Conservation (phyloP, 2,888 invertebrate species). For the Trypoxylon attenuatum region DNA sequence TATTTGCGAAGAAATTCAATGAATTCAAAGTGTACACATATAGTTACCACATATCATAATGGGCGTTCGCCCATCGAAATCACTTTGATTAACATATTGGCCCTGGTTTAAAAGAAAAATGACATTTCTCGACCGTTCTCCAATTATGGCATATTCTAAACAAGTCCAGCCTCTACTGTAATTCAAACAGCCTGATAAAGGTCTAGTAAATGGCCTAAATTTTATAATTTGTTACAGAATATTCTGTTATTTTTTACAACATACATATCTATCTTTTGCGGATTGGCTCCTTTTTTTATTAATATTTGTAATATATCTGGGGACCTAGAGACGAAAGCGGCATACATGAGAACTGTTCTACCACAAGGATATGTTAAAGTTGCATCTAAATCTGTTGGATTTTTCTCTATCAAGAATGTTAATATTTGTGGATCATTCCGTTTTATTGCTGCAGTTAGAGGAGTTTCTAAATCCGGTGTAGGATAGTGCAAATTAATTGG, state of each 20-base stretch:
- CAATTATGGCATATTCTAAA: slow-evolving; percentile 53
- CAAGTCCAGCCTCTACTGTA: slow-evolving; percentile 55
- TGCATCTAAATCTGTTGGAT: slow-evolving; percentile 37
- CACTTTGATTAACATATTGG: slow-evolving; percentile 29
- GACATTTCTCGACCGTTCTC: slow-evolving; percentile 45
- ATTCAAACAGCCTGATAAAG: too few species aligned
- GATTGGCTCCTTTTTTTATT: slow-evolving; percentile 49
- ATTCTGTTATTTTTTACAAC: too few species aligned
- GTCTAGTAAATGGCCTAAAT: too few species aligned
- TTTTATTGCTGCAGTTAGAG: slow-evolving; percentile 49
- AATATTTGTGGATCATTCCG: slow-evolving; percentile 50
- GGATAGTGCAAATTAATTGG: slow-evolving; percentile 54
- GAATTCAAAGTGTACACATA: neutral
- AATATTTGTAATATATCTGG: slow-evolving; percentile 47
- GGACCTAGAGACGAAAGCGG: slow-evolving; percentile 41
- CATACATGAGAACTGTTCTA: slow-evolving; percentile 57
- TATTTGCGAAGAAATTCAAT: neutral
- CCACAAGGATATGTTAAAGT: slow-evolving; percentile 47
- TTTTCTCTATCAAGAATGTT: slow-evolving; percentile 43
- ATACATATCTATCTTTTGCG: slow-evolving; percentile 46
- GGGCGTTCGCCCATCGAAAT: slow-evolving; percentile 48
- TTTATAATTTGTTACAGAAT: neutral
- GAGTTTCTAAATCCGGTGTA: slow-evolving; percentile 39
- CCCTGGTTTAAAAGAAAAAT: slow-evolving; percentile 38
- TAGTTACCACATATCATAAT: slow-evolving; percentile 54